These are phyloP conservation scores for Apis laboriosa DNA, from an alignment of 1,140 invertebrate genomes.

Conservation along the genomic window DNA sequence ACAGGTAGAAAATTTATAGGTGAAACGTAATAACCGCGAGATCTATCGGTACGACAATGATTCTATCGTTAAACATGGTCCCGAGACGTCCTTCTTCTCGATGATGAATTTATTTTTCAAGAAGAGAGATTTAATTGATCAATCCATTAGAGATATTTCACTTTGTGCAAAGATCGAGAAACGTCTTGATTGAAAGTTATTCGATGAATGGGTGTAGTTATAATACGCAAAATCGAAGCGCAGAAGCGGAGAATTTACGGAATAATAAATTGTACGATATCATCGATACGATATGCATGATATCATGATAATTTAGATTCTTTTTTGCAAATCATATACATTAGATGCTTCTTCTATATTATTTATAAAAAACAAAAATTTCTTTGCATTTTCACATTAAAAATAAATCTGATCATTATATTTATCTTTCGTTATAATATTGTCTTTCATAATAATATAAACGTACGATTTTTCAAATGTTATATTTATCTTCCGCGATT, in stretches of 20 bases:
- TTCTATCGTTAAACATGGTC: slow-evolving; percentile 18
- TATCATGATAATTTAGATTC: neutral
- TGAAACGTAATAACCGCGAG: neutral
- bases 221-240: slow-evolving; percentile 5
- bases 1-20: neutral
- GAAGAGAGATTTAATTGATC: slow-evolving; percentile 32
- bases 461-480: too few relatives aligned
- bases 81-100: neutral
- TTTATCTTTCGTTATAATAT: too few relatives aligned
- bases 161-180: neutral
- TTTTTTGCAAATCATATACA: neutral
- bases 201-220: slow-evolving; percentile 20
- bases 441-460: too few relatives aligned
- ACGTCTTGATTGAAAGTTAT: slow-evolving; percentile 32
- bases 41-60: too few relatives aligned
- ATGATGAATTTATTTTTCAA: slow-evolving; percentile 18
- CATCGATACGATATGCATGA: neutral
- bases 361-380: neutral
- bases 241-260: slow-evolving; percentile 2
- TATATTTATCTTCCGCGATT: too few relatives aligned
- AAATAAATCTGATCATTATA: too few relatives aligned
- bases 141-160: slow-evolving; percentile 29
- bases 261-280: neutral
- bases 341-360: neutral
- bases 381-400: too few relatives aligned